Percentiles rank a stretch among this genome's conserved stretches.
These are phyloP conservation scores for Galbula dea DNA, from an alignment of 2,113 vertebrate genomes.

Conservation along the genomic window DNA sequence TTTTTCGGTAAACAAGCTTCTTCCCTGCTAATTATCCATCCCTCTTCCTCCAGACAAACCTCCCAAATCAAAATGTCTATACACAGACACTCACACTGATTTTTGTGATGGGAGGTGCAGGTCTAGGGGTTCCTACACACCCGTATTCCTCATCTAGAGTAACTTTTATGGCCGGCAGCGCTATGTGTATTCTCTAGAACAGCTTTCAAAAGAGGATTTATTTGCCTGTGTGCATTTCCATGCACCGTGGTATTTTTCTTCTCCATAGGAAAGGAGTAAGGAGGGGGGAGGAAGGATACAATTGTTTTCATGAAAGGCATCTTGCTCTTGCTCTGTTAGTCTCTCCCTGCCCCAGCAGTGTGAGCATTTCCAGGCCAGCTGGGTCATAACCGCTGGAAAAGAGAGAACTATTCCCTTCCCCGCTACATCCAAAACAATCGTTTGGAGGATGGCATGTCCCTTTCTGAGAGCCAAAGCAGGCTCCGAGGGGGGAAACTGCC, in stretches of 20 bases:
- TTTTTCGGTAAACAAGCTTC: background rate
- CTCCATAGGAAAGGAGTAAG: background rate
- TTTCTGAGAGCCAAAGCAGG: background rate
- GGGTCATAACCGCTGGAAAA: background rate
- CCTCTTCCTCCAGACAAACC: background rate
- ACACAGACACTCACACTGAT: background rate
- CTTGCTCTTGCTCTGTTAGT: background rate
- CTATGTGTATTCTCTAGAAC: background rate
- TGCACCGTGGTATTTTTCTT: background rate
- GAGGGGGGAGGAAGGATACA: background rate
- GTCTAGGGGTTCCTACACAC: background rate
- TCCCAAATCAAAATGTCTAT: background rate
- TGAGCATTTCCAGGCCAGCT: background rate
- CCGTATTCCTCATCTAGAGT: background rate
- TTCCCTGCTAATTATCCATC: background rate
- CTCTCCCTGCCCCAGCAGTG: background rate
- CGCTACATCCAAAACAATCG: background rate
- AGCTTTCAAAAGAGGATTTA: background rate
- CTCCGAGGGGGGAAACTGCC: background rate
- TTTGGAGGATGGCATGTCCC: background rate
- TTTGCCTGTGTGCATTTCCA: conserved; percentile 1
- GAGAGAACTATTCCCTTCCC: background rate
- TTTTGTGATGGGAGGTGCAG: background rate
- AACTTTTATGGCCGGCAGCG: background rate
- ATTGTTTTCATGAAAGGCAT: background rate